These are phyloP conservation scores for Helicoverpa zea DNA, from an alignment of 1,140 invertebrate species.

Conservation along the genomic window DNA sequence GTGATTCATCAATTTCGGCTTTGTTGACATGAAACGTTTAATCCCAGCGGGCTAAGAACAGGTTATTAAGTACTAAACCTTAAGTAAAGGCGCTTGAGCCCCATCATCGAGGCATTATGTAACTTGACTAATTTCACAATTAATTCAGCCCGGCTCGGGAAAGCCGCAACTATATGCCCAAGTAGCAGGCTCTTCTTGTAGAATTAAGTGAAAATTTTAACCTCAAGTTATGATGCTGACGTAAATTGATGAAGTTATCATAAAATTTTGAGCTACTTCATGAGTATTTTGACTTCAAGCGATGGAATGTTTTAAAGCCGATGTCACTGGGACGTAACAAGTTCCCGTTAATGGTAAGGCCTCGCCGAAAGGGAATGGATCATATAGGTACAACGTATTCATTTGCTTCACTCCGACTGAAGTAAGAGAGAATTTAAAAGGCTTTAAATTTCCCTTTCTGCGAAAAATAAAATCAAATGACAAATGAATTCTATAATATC, in stretches of 20 bases:
- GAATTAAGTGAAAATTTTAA: constrained; percentile 43
- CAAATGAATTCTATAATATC: constrained; percentile 26
- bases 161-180: constrained; percentile 41
- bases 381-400: background rate
- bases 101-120: constrained; percentile 43
- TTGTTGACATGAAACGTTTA: constrained; percentile 47
- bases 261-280: background rate
- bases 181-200: constrained; percentile 29
- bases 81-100: constrained; percentile 44
- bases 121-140: constrained; percentile 50
- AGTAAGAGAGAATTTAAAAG: background rate
- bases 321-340: no score
- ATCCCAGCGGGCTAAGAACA: constrained; percentile 44
- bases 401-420: background rate
- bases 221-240: background rate
- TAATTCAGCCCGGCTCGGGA: constrained; percentile 34
- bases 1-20: constrained; percentile 44
- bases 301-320: no score
- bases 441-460: background rate
- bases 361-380: no score
- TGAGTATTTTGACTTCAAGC: no score
- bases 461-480: constrained; percentile 12
- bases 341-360: no score
- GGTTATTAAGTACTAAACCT: constrained; percentile 52
- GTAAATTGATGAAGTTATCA: background rate